A percentile compares a stretch with the other conserved stretches of the same genome.
These are phyloP conservation scores for Sminthurides bifidus DNA, from an alignment of 1,140 invertebrate genomes.

Conservation along the genomic window DNA sequence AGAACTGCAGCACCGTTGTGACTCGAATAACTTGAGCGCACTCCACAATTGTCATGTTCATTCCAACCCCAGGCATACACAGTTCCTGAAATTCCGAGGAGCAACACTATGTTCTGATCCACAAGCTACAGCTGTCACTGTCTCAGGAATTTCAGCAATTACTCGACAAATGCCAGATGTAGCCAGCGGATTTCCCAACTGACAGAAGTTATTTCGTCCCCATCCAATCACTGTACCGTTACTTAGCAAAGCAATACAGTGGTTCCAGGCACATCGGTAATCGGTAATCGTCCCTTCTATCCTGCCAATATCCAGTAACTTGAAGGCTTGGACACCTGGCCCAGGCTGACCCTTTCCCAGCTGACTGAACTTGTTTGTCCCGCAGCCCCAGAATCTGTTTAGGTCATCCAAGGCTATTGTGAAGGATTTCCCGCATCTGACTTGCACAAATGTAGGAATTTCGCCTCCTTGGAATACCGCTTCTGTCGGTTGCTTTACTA, in stretches of 20 bases:
- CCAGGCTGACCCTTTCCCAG: slow-evolving; percentile 12
- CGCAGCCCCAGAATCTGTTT: slow-evolving; percentile 24
- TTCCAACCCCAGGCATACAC: slow-evolving; percentile 31
- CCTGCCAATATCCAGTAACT: no score
- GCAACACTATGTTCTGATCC: slow-evolving; percentile 29
- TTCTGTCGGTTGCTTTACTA: slow-evolving; percentile 5
- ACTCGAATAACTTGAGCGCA: not conserved
- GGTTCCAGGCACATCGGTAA: slow-evolving; percentile 30
- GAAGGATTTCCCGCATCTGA: slow-evolving; percentile 22
- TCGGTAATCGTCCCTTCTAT: no score
- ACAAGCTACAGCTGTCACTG: slow-evolving; percentile 13
- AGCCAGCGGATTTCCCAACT: slow-evolving; percentile 15
- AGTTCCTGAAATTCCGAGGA: slow-evolving; percentile 13
- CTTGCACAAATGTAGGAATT: slow-evolving; percentile 12
- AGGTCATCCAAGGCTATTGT: slow-evolving; percentile 16
- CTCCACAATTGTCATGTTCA: slow-evolving; percentile 31
- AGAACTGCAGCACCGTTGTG: not conserved
- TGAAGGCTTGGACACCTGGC: no score
- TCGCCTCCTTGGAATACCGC: not conserved
- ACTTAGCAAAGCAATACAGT: slow-evolving; percentile 21
- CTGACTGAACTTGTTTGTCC: slow-evolving; percentile 26
- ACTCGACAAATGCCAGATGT: not conserved
- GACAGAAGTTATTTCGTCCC: slow-evolving; percentile 29
- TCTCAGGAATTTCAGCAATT: slow-evolving; percentile 17
- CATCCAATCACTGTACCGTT: slow-evolving; percentile 21